These are phyloP conservation scores for Dallia pectoralis DNA, from an alignment of 2,797 vertebrate species.

Conservation along the genomic window DNA sequence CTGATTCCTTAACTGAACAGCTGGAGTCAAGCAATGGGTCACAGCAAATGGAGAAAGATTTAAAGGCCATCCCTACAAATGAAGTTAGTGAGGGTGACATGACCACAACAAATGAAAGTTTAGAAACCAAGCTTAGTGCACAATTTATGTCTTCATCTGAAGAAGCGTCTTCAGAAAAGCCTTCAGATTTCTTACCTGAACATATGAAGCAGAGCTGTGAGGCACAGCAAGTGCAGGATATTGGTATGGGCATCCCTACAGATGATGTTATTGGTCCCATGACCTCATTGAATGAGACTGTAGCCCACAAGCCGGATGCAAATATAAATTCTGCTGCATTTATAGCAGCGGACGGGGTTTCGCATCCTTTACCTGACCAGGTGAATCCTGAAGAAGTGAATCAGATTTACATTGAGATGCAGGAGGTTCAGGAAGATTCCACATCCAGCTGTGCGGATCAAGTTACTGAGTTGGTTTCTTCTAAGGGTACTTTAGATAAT, in stretches of 20 bases:
- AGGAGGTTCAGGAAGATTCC: neutral
- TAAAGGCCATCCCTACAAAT: neutral
- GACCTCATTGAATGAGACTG: neutral
- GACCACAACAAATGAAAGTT: neutral
- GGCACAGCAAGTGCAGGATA: slow-evolving; percentile 16
- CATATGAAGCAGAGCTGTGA: neutral
- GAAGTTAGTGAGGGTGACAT: neutral
- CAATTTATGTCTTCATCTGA: neutral
- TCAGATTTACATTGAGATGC: slow-evolving; percentile 13
- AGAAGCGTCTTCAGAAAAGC: neutral
- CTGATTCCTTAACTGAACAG: neutral
- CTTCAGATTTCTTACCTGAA: neutral
- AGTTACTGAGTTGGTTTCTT: slow-evolving; percentile 22
- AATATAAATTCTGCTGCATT: neutral
- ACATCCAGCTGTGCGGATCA: slow-evolving; percentile 21
- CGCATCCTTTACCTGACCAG: slow-evolving; percentile 17
- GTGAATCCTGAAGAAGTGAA: slow-evolving; percentile 15
- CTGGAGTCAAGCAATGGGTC: neutral
- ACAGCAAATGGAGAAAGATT: neutral
- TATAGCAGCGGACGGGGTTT: neutral
- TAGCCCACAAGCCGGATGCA: neutral
- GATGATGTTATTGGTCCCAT: slow-evolving; percentile 20
- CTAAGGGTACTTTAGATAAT: neutral
- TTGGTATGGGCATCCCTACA: slow-evolving; percentile 17
- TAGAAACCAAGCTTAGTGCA: neutral